phyloP scores from a whole-genome alignment of 2,113 vertebrate genomes.

The Apaloderma vittatum region DNA sequence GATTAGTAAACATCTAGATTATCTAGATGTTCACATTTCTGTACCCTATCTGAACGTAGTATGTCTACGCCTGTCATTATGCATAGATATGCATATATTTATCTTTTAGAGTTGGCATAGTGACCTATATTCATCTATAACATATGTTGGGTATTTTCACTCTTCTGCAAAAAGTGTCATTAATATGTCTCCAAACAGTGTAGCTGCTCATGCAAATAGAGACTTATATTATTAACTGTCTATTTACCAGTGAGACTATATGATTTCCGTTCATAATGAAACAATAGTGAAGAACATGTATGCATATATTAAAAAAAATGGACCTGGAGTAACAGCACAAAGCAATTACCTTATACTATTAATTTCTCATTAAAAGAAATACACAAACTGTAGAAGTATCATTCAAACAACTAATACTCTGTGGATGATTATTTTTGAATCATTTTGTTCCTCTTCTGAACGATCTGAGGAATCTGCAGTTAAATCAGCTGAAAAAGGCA shows the following conservation, averaged over 20 bases:
- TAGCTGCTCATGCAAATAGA: not conserved
- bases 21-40: not conserved
- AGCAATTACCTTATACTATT: not conserved
- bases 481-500: conserved; percentile 49
- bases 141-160: not conserved
- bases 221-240: not conserved
- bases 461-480: not conserved
- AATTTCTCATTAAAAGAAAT: not conserved
- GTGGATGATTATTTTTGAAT: not conserved
- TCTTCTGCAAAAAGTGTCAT: not conserved
- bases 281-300: not conserved
- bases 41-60: not conserved
- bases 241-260: not conserved
- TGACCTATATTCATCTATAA: conserved; percentile 6
- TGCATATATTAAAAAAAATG: not conserved
- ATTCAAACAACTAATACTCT: not conserved
- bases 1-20: not conserved
- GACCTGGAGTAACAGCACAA: not conserved
- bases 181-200: not conserved
- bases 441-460: not conserved
- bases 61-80: not conserved
- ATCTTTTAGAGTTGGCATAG: not conserved
- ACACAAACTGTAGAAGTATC: not conserved
- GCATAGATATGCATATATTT: conserved; percentile 2
- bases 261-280: not conserved